Evolutionary conservation across 2,113 vertebrate genomes (phyloP), one percentile per base, ranked within the genome.

Genomic region (Hipposideros armiger): DNA sequence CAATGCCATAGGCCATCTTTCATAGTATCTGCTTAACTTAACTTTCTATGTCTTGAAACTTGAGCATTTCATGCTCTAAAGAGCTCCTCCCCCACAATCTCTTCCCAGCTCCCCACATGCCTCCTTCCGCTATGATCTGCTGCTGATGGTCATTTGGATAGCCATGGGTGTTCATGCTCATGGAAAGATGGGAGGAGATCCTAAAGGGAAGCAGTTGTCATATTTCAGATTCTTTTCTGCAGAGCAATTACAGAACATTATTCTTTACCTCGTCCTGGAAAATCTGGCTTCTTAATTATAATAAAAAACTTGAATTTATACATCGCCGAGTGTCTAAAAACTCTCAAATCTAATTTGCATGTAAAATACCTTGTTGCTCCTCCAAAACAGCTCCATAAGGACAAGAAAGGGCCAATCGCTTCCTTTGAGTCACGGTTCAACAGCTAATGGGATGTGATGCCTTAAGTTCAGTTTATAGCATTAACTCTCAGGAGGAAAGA

Each of bases 361-460:
- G 2, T 56, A 62, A 80, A 90, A 36, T 81, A 69, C 13, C 52
- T 47, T 7, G 36, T 66, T 16, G 3, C 26, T 74, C 10, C 64
- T 81, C 32, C 62, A 73, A 70, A 92, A 81, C 24, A 70, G 32
- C 13, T 88, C 83, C 86, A 91, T 24, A 26, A 32, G 74, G 67
- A 9, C n/a, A 32, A 60, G 62, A 81, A 92, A 54, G 5, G 20
- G 19, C 22, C 80, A 60, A 2, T 70, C 5, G 0, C 62, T 69
- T 72, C 67, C 60, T 96, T 52, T 40, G 80, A 86, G 15, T 85
- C 77, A 87, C 42, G 45, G 60, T 50, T 88, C 62, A 69, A 26
- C 67, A 82, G 50, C 69, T 69, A 78, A 91, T n/a, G 45, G 15
- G 81, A 58, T 60, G 7, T 36, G 56, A 67, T 0, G 28, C 50